Evolutionary conservation across 2,888 invertebrate species (phyloP), one percentile per base, ranked within the genome.

Genomic region (Mechanitis messenoides): DNA sequence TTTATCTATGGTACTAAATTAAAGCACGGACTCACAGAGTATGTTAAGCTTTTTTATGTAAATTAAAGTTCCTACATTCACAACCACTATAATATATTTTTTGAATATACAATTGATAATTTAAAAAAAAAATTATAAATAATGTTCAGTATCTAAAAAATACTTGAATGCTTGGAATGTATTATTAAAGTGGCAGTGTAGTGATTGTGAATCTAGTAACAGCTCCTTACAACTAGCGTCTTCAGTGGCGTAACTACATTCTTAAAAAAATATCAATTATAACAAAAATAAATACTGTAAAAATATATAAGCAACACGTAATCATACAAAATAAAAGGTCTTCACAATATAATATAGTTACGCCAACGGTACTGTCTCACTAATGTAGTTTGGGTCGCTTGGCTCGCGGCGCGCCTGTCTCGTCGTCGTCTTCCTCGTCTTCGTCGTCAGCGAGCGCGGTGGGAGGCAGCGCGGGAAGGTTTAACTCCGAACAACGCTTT

Each of bases 401-500:
- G 45, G 67, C 5, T 59, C 60, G 20, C 79, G 79, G 56, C 69
- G 74, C 38, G 1, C 31, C 50, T 50, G 31, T 31, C 4, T 47
- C 47, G 47, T 47, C 28, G 9, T 72, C 77, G 3, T 69, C 71
- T 55, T 72, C 73, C 0, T 73, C 76, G 47, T 73, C 74, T 0
- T 74, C 66, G 33, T 65, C 69, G 6, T 63, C 69, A 65, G 55
- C 66, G 4, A 81, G 74, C 38, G 84, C 77, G 56, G 88, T 84
- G 62, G 87, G 87, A 1, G 89, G 87, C 1, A 91, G 83, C 3
- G 80, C 69, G 0, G 89, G 85, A 33, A 95, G 83, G 46, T 92
- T 91, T 20, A 95, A 78, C 62, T 96, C 95, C 68, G 91, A 89
- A 78, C 95, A 94, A 47, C 93, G 92, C 71, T 93, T 93, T 70